Conservation (phyloP, 2,888 invertebrate genomes). For the Melolontha melolontha region DNA sequence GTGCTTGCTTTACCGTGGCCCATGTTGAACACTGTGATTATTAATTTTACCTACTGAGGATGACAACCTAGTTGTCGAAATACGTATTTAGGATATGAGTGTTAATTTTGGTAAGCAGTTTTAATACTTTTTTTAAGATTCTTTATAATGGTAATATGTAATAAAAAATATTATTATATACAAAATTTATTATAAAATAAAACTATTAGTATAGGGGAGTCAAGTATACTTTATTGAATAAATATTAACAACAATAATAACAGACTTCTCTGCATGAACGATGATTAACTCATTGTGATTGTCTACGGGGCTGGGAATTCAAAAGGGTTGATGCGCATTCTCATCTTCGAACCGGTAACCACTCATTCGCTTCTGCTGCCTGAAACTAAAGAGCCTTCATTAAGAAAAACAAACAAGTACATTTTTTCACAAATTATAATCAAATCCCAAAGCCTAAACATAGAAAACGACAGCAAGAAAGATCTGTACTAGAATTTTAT, state of each 20-base stretch:
- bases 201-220: conserved; percentile 48
- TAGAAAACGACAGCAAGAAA: neutral
- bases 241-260: conserved; percentile 55
- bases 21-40: too few relatives aligned
- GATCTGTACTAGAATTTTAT: neutral
- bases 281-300: conserved; percentile 57
- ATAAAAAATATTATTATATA: too few relatives aligned
- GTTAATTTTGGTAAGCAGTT: too few relatives aligned
- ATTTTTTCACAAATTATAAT: conserved; percentile 1
- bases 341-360: conserved; percentile 61
- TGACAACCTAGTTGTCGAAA: too few relatives aligned
- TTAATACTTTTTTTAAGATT: too few relatives aligned
- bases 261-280: conserved; percentile 51
- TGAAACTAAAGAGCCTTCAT: conserved; percentile 57
- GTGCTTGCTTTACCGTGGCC: too few relatives aligned
- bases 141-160: too few relatives aligned
- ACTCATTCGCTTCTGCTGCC: conserved; percentile 57
- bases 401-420: conserved; percentile 10
- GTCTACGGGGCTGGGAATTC: conserved; percentile 60
- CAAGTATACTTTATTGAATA: conserved; percentile 57
- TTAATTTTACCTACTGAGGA: too few relatives aligned
- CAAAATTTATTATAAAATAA: conserved; percentile 34
- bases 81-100: too few relatives aligned
- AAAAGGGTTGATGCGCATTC: conserved; percentile 51
- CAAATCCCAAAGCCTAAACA: neutral